Conservation (phyloP, 2,797 vertebrate genomes). For the Columba guinea region DNA sequence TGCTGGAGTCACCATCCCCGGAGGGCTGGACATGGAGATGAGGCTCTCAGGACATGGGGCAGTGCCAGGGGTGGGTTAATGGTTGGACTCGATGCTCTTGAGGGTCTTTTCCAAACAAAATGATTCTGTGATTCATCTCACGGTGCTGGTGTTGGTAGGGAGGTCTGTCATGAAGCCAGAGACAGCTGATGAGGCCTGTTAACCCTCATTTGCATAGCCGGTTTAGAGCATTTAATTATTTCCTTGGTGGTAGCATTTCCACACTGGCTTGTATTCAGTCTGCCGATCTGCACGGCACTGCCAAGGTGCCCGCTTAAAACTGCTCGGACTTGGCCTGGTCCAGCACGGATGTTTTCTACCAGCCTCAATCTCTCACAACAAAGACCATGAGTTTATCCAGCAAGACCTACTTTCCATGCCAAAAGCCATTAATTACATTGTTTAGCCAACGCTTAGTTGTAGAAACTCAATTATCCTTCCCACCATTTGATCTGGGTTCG, state of each 20-base stretch:
- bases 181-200: neutral
- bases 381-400: neutral
- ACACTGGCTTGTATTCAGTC: neutral
- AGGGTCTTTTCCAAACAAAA: too few species aligned
- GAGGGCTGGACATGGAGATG: too few species aligned
- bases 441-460: neutral
- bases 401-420: neutral
- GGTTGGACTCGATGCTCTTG: too few species aligned
- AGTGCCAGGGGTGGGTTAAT: too few species aligned
- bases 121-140: neutral
- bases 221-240: neutral
- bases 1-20: too few species aligned
- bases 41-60: too few species aligned
- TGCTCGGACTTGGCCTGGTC: neutral
- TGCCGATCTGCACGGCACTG: neutral
- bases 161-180: neutral
- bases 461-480: neutral
- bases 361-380: neutral
- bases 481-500: neutral
- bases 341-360: neutral
- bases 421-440: neutral
- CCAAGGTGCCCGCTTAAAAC: neutral
- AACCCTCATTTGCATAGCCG: neutral
- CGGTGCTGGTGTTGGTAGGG: fast-evolving
- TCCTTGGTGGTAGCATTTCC: neutral